Evolutionary conservation across 2,113 vertebrate genomes (phyloP).

Genomic region (Serilophus lunatus): DNA sequence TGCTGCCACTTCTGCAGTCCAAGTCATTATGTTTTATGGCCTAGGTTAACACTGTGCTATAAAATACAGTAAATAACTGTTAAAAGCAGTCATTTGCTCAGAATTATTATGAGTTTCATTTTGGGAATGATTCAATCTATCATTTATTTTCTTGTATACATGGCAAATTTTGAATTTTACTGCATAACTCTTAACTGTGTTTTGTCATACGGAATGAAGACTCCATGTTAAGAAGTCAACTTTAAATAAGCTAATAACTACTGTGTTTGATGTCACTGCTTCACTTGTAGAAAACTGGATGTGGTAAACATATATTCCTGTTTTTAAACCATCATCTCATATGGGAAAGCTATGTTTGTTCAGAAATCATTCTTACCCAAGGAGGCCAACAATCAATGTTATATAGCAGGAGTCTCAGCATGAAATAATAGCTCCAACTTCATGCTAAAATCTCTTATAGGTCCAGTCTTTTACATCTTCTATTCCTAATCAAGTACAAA

Average conservation of each 20-base stretch:
- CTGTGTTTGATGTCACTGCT: not conserved
- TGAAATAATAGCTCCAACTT: not conserved
- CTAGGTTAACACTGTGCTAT: conserved; percentile 69
- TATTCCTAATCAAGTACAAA: not conserved
- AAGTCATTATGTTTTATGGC: conserved; percentile 72
- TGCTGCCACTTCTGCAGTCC: conserved; percentile 51
- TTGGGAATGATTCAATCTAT: conserved; percentile 40
- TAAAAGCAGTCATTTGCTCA: conserved; percentile 70
- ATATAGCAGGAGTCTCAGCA: not conserved
- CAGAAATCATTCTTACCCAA: not conserved
- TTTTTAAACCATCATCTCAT: conserved; percentile 26
- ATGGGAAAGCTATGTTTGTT: not conserved
- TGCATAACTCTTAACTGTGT: not conserved
- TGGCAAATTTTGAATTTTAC: conserved; percentile 7
- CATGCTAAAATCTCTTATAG: not conserved
- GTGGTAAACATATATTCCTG: not conserved
- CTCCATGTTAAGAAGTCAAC: not conserved
- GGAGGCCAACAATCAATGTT: not conserved
- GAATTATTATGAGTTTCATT: conserved; percentile 63
- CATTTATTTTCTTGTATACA: not conserved
- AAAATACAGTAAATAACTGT: conserved; percentile 74
- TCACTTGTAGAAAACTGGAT: not conserved
- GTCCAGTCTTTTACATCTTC: not conserved
- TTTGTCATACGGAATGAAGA: not conserved
- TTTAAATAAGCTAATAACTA: not conserved